These are phyloP conservation scores for Calonectris borealis DNA, from an alignment of 2,113 vertebrate species.

Conservation along the genomic window DNA sequence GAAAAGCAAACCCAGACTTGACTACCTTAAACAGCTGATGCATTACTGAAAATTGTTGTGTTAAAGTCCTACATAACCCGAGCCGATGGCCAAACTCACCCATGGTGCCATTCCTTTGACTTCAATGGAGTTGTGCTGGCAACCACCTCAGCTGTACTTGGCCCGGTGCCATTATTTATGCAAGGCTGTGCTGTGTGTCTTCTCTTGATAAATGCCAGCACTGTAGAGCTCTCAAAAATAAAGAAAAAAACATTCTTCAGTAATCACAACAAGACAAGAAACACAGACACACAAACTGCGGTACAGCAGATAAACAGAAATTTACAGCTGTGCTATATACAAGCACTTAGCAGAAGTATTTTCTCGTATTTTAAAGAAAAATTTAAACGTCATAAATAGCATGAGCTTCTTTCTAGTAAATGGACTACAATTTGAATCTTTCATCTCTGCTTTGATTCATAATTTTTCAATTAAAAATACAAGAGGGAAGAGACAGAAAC, in stretches of 20 bases:
- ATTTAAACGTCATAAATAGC: background rate
- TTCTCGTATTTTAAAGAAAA: background rate
- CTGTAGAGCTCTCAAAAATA: background rate
- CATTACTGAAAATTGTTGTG: background rate
- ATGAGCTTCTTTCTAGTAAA: background rate
- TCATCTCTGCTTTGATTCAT: background rate
- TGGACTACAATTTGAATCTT: background rate
- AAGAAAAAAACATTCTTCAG: background rate
- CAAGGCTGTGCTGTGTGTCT: slow-evolving; percentile 26
- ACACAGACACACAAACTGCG: background rate
- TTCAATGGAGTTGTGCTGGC: slow-evolving; percentile 12
- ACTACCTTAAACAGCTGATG: background rate
- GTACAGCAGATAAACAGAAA: slow-evolving; percentile 39
- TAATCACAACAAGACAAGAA: slow-evolving; percentile 38
- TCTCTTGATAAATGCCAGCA: slow-evolving; percentile 53
- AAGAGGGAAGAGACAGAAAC: background rate
- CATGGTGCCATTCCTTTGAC: background rate
- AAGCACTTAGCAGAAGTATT: background rate
- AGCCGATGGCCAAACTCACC: background rate
- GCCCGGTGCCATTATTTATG: slow-evolving; percentile 33
- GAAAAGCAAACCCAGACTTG: background rate
- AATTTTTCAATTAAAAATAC: slow-evolving; percentile 14
- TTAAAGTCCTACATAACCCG: background rate
- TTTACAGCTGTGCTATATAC: background rate
- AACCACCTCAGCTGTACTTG: slow-evolving; percentile 26